A percentile compares a stretch with the other conserved stretches of the same genome.
phyloP scores from a whole-genome alignment of 2,888 invertebrate species.

The Chloroclysta siterata region DNA sequence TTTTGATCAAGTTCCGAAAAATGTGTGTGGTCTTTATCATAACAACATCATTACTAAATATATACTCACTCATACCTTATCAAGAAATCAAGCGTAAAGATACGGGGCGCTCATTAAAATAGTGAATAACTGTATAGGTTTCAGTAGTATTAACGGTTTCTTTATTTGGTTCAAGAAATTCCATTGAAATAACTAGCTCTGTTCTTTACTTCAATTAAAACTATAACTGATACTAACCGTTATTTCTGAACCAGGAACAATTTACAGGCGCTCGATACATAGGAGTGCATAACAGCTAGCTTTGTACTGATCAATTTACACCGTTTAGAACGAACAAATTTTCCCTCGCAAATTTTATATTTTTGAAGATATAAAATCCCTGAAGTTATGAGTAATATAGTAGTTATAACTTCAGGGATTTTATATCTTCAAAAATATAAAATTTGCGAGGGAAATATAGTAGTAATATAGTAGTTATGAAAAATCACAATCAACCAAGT shows the following conservation, averaged over 20 bases:
- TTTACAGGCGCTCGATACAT: constrained; percentile 36
- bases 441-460: too few species aligned
- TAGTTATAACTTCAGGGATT: too few species aligned
- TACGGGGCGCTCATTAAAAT: constrained; percentile 22
- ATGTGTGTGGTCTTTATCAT: constrained; percentile 34
- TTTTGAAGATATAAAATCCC: too few species aligned
- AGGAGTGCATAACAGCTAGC: constrained; percentile 52
- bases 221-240: constrained; percentile 31
- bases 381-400: too few species aligned
- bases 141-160: constrained; percentile 2
- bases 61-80: constrained; percentile 38
- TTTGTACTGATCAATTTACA: constrained; percentile 56
- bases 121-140: background rate
- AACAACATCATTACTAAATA: constrained; percentile 19
- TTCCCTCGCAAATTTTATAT: too few species aligned
- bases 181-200: constrained; percentile 25
- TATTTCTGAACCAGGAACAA: constrained; percentile 31
- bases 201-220: constrained; percentile 24
- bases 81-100: constrained; percentile 34
- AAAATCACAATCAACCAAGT: too few species aligned
- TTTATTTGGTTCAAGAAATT: constrained; percentile 14
- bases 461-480: too few species aligned
- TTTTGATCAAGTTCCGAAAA: constrained; percentile 1
- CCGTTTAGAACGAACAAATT: constrained; percentile 32
- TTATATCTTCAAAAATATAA: too few species aligned